Evolutionary conservation across 53 echinoderm and acorn worm genomes (phyloP).

Genomic region (Paracentrotus lividus): DNA sequence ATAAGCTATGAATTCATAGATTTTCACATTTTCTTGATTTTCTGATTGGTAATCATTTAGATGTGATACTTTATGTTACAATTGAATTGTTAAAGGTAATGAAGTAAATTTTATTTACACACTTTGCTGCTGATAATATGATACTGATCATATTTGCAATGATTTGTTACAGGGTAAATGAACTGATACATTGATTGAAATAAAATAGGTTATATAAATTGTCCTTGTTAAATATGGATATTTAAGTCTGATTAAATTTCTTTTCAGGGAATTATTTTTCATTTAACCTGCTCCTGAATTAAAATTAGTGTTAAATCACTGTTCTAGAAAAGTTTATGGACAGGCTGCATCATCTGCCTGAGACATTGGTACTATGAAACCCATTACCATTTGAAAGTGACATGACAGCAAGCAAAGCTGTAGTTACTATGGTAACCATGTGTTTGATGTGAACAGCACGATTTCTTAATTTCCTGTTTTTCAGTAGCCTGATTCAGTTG

Average conservation of each 20-base stretch:
- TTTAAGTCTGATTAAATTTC: background rate
- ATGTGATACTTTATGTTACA: background rate
- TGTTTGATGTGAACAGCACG: background rate
- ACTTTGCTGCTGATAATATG: background rate
- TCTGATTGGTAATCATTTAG: background rate
- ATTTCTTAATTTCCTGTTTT: background rate
- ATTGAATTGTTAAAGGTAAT: background rate
- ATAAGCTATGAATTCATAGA: background rate
- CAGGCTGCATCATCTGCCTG: background rate
- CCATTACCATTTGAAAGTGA: background rate
- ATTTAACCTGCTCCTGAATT: background rate
- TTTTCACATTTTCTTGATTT: background rate
- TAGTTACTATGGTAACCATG: background rate
- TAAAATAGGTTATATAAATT: background rate
- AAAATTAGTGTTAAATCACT: background rate
- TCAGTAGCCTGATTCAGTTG: background rate
- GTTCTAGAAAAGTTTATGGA: background rate
- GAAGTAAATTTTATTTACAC: background rate
- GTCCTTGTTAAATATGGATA: background rate
- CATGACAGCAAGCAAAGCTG: background rate
- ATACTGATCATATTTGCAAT: background rate
- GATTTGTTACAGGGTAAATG: conserved; percentile 42
- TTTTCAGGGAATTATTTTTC: background rate
- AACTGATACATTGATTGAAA: background rate
- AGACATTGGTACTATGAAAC: background rate